Percentiles rank a stretch among this genome's conserved stretches.
Evolutionary conservation across 1,140 invertebrate genomes (phyloP).

Genomic region (Drosophila equinoxialis): DNA sequence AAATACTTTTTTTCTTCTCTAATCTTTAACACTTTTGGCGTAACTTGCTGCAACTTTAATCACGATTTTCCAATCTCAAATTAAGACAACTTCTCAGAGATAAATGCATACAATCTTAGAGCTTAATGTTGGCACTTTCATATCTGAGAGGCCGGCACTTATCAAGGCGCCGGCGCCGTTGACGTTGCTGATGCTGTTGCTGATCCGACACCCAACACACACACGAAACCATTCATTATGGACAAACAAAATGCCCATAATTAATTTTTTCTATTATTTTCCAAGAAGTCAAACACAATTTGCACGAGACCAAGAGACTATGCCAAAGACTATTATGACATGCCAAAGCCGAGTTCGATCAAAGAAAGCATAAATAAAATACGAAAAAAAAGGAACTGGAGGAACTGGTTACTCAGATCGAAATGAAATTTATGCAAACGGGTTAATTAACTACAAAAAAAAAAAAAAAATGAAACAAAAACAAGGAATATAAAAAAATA

Average conservation of each 20-base stretch:
- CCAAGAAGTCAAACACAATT: constrained; percentile 66
- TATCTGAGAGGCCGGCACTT: constrained; percentile 52
- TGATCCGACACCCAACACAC: constrained; percentile 50
- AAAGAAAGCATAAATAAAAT: constrained; percentile 80
- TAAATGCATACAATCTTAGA: constrained; percentile 60
- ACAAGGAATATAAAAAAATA: constrained; percentile 10
- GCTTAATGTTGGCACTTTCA: constrained; percentile 70
- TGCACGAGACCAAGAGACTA: constrained; percentile 35
- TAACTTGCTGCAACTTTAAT: neutral
- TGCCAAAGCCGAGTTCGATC: constrained; percentile 70
- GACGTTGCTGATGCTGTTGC: constrained; percentile 26
- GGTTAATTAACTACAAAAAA: constrained; percentile 72
- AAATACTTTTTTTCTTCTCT: neutral
- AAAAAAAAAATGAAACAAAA: constrained; percentile 17
- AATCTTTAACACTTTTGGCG: neutral
- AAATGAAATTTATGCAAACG: constrained; percentile 76
- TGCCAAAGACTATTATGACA: constrained; percentile 61
- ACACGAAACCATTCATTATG: constrained; percentile 66
- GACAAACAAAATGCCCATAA: constrained; percentile 72
- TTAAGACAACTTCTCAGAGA: constrained; percentile 33
- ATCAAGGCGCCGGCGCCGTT: constrained; percentile 33
- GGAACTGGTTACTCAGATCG: constrained; percentile 50
- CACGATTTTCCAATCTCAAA: constrained; percentile 47
- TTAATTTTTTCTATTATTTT: constrained; percentile 73
- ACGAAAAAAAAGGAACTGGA: constrained; percentile 19